Percentiles rank a stretch among this genome's conserved stretches.
These are phyloP conservation scores for Radopholus similis DNA, from an alignment of 1,140 invertebrate genomes.

Conservation along the genomic window DNA sequence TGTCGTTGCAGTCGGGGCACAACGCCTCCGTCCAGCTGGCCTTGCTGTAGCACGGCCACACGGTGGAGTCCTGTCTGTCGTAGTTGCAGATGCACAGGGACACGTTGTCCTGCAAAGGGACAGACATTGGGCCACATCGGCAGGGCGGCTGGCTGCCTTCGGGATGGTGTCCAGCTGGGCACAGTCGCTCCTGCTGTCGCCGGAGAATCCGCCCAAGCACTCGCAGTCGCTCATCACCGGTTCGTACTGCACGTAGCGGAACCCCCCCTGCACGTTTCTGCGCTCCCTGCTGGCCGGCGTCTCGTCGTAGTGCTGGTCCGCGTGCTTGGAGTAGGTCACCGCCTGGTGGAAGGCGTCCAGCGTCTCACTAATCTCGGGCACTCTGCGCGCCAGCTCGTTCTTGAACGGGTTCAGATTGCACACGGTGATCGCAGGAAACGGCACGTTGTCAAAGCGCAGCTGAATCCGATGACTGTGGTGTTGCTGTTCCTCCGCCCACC, in stretches of 20 bases:
- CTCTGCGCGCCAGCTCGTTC: slow-evolving; percentile 48
- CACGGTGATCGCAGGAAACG: slow-evolving; percentile 53
- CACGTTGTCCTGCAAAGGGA: slow-evolving; percentile 26
- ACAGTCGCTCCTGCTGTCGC: slow-evolving; percentile 35
- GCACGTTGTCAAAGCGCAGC: slow-evolving; percentile 54
- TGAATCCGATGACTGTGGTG: slow-evolving; percentile 34
- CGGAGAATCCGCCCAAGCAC: slow-evolving; percentile 27
- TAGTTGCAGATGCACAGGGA: slow-evolving; percentile 58
- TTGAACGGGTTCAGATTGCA: slow-evolving; percentile 58
- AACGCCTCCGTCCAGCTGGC: slow-evolving; percentile 32
- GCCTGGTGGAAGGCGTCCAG: slow-evolving; percentile 57
- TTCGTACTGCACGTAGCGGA: slow-evolving; percentile 56
- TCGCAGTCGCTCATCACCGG: slow-evolving; percentile 54
- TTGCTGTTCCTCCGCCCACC: slow-evolving; percentile 24
- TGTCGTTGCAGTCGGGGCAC: slow-evolving; percentile 53
- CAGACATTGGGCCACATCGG: too few relatives aligned
- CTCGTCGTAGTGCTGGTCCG: slow-evolving; percentile 26
- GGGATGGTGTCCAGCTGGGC: slow-evolving; percentile 48
- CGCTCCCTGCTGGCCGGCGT: not conserved
- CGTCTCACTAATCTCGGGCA: slow-evolving; percentile 51
- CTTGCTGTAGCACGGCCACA: slow-evolving; percentile 54
- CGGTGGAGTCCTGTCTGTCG: slow-evolving; percentile 51
- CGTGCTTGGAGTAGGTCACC: slow-evolving; percentile 50
- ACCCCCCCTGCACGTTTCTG: slow-evolving; percentile 29
- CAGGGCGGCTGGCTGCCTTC: slow-evolving; percentile 7